These are phyloP conservation scores for Rutpela maculata DNA, from an alignment of 2,888 invertebrate species.

Conservation along the genomic window DNA sequence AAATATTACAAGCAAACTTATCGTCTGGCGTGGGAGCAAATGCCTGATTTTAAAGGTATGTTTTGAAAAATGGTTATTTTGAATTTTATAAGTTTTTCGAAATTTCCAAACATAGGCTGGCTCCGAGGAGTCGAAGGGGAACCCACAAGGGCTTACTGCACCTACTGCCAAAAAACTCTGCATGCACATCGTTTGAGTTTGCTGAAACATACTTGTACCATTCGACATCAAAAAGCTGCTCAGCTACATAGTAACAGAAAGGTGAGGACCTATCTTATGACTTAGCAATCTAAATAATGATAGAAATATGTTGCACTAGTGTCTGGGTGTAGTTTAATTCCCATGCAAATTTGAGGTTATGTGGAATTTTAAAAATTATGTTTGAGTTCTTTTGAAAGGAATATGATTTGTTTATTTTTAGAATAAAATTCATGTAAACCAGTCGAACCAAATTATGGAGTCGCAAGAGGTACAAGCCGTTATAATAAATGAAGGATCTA, in stretches of 20 bases:
- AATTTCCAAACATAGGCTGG: constrained; percentile 73
- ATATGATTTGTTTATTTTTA: constrained; percentile 8
- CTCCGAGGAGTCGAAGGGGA: constrained; percentile 75
- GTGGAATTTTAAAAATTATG: neutral
- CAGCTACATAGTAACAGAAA: constrained; percentile 60
- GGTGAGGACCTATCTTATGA: constrained; percentile 38
- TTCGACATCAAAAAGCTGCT: constrained; percentile 77
- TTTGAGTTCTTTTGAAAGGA: neutral
- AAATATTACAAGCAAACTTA: constrained; percentile 77
- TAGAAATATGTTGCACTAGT: neutral
- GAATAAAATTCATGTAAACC: constrained; percentile 44
- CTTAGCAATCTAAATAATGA: neutral
- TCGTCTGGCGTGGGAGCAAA: constrained; percentile 77
- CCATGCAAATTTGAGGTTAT: constrained; percentile 1
- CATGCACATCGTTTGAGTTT: constrained; percentile 78
- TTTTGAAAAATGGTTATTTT: constrained; percentile 14
- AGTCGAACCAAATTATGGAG: constrained; percentile 29
- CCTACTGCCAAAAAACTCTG: constrained; percentile 77
- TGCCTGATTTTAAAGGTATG: constrained; percentile 78
- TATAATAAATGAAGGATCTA: constrained; percentile 24
- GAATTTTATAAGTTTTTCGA: constrained; percentile 29
- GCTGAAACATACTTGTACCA: constrained; percentile 78
- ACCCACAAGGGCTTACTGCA: constrained; percentile 77
- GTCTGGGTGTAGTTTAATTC: neutral
- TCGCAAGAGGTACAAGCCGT: constrained; percentile 27